Base-by-base conservation (phyloP, 2,113 vertebrate species). In the Dipodomys spectabilis region DNA sequence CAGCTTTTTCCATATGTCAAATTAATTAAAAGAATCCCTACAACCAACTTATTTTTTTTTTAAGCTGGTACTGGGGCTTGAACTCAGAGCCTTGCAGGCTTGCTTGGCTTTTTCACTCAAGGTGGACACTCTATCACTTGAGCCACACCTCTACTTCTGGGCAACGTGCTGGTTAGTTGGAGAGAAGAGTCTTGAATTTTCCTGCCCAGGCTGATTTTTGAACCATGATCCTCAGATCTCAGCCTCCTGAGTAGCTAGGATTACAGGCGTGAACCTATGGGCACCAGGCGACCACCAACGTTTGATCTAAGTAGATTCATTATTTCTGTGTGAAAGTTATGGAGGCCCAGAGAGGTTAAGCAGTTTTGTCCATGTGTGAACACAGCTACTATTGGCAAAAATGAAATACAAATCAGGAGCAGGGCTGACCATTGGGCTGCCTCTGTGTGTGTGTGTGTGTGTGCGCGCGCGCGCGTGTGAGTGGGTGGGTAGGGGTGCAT, bases 241-340 rank as follows among this genome's bases (percentile, higher is more conserved):
- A 12, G 10, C 49, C 49, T 49, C 2, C 1, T 12, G 8, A 49
- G 12, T 12, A 12, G 49, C 49, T 12, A 49, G 49, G 49, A 12
- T 49, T 9, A 49, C 49, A 39, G 39, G 39, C 39, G 5, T 5
- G 39, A 39, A 39, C 39, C 39, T 39, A 6, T 39, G 49, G 49
- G 12, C 49, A 12, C 9, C 49, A 10, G 49, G 49, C 49, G 49
- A 12, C 49, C 49, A 49, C 49, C 49, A 12, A 49, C 49, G 1
- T 74, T 49, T 30, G 65, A 90, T 1, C 25, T 44, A 74, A 62
- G 44, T 25, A 62, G 45, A 53, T 23, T 30, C 13, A n/a, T 71
- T 65, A 67, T 35, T 69, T 78, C 32, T 32, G 15, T 75, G 49
- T 89, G 92, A 27, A 95, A 90, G 88, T 80, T n/a, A 86, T 60